A percentile compares a stretch with the other conserved stretches of the same genome.
Conservation (phyloP, 2,888 invertebrate genomes). For the Pimpla rufipes region DNA sequence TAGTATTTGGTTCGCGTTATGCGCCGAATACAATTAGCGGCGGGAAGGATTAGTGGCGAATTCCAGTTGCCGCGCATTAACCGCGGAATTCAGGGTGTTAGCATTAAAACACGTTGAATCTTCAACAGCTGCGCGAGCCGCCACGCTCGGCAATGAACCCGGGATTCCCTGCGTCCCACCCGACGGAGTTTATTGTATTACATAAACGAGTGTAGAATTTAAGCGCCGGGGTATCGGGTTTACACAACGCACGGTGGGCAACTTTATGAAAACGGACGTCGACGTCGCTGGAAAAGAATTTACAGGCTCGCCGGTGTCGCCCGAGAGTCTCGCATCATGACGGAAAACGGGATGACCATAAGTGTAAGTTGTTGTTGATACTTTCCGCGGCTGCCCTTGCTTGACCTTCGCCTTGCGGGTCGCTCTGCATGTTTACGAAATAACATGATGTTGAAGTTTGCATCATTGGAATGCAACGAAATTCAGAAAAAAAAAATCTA, state of each 20-base stretch:
- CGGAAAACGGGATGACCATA: slow-evolving; percentile 27
- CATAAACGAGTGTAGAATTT: slow-evolving; percentile 7
- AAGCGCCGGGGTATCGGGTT: neutral
- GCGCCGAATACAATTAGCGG: neutral
- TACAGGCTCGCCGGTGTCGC: neutral
- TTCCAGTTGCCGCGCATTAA: slow-evolving; percentile 5
- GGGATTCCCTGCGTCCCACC: neutral
- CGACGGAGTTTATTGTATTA: neutral
- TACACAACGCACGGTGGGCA: neutral
- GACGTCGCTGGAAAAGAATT: neutral
- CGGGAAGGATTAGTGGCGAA: neutral
- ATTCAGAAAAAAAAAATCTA: too few relatives aligned
- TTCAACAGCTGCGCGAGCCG: slow-evolving; percentile 2
- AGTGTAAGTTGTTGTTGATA: slow-evolving; percentile 9
- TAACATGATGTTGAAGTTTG: neutral
- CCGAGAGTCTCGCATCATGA: neutral
- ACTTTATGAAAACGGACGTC: slow-evolving; percentile 12
- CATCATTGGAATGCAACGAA: too few relatives aligned
- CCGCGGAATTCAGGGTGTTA: neutral
- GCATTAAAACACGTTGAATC: slow-evolving; percentile 5
- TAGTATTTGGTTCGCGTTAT: neutral
- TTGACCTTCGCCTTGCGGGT: neutral
- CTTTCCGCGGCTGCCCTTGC: neutral
- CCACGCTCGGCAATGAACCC: slow-evolving; percentile 4
- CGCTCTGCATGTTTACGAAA: neutral